These are phyloP conservation scores for Patella vulgata DNA, from an alignment of 1,140 invertebrate species.

Conservation along the genomic window DNA sequence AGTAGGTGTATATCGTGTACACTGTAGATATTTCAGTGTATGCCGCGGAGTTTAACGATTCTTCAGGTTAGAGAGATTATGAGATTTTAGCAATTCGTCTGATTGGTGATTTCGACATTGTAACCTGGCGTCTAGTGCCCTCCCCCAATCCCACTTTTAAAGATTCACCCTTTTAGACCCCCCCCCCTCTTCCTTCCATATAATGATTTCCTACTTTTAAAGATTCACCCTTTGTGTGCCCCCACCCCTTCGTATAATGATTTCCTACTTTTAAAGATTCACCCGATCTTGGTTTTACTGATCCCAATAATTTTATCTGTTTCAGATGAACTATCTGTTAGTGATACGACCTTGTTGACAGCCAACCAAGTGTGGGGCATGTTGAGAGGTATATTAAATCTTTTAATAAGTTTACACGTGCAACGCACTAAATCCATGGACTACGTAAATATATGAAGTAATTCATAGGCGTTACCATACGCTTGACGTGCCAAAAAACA, in stretches of 20 bases:
- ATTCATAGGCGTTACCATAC: neutral
- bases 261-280: neutral
- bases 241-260: neutral
- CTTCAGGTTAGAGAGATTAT: neutral
- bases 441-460: neutral
- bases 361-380: slow-evolving; percentile 55
- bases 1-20: neutral
- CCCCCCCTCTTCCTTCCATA: neutral
- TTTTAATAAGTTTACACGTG: neutral
- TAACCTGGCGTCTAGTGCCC: too few relatives aligned
- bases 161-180: neutral
- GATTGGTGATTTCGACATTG: too few relatives aligned
- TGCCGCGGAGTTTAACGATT: neutral
- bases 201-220: neutral
- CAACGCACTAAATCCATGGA: too few relatives aligned
- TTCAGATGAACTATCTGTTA: slow-evolving; percentile 36
- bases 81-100: too few relatives aligned
- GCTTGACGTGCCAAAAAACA: too few relatives aligned
- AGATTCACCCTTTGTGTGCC: neutral
- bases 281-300: too few relatives aligned
- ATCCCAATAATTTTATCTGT: slow-evolving; percentile 7
- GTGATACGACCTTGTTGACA: slow-evolving; percentile 14
- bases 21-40: neutral
- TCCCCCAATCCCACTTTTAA: neutral
- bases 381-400: slow-evolving; percentile 39